Percentiles rank a stretch among this genome's conserved stretches.
phyloP scores from a whole-genome alignment of 2,888 invertebrate species.

The Drosophila prolongata region DNA sequence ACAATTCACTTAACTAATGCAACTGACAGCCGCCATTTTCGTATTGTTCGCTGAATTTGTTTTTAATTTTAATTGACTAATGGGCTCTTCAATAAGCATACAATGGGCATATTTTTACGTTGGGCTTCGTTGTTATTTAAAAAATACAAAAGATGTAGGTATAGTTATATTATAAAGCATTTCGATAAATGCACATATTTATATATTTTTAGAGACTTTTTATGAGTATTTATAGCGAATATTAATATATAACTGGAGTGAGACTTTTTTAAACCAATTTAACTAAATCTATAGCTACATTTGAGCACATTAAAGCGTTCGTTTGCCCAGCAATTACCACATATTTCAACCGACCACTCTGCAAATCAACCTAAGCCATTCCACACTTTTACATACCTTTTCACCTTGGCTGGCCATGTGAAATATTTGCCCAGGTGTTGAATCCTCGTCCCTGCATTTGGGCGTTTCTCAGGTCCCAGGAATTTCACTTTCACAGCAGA shows the following conservation, averaged over 20 bases:
- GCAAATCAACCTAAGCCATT: conserved; percentile 53
- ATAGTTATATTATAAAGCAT: no score
- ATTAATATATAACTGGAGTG: no score
- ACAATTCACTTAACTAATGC: conserved; percentile 48
- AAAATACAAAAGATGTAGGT: no score
- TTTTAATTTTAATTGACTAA: neutral
- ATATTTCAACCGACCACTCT: conserved; percentile 66
- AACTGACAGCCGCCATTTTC: conserved; percentile 51
- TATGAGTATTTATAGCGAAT: no score
- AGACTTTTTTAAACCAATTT: no score
- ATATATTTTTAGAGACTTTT: no score
- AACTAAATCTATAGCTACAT: no score
- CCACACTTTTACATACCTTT: conserved; percentile 6
- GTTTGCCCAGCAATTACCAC: conserved; percentile 9
- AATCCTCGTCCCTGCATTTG: conserved; percentile 22
- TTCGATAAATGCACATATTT: no score
- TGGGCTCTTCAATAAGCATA: neutral
- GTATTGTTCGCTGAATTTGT: conserved; percentile 6
- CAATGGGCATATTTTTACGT: neutral
- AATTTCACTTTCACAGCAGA: conserved; percentile 72
- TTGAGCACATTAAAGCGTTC: neutral
- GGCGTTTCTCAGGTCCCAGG: conserved; percentile 44
- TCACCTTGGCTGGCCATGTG: conserved; percentile 55
- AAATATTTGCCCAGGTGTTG: conserved; percentile 59
- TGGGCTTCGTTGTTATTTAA: no score